These are phyloP conservation scores for Melieria omissa DNA, from an alignment of 2,888 invertebrate species.

Conservation along the genomic window DNA sequence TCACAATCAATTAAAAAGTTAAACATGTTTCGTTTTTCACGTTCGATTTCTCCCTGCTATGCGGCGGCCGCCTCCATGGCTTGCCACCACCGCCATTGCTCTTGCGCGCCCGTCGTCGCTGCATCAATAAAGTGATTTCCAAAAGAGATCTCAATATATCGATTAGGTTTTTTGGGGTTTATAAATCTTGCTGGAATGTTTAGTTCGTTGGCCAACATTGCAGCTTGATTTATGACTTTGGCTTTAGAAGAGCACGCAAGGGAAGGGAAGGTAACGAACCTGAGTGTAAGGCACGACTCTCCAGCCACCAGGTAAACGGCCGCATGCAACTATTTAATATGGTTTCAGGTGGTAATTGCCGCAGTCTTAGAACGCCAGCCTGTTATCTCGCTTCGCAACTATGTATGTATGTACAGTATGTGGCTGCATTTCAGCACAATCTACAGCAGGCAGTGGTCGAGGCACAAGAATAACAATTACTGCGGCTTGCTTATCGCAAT, in stretches of 20 bases:
- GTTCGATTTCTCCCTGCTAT: not conserved
- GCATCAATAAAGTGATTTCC: slow-evolving; percentile 20
- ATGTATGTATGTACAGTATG: not conserved
- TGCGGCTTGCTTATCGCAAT: slow-evolving; percentile 3
- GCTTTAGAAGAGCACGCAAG: not conserved
- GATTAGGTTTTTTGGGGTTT: slow-evolving; percentile 25
- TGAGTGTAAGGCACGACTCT: not conserved
- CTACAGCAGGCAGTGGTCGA: not conserved
- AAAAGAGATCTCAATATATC: slow-evolving; percentile 13
- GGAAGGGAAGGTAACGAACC: not conserved
- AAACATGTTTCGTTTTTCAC: slow-evolving; percentile 14
- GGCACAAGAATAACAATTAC: slow-evolving; percentile 18
- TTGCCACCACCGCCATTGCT: not conserved
- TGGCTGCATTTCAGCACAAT: slow-evolving; percentile 1
- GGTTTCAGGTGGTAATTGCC: slow-evolving; percentile 4
- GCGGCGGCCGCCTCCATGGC: not conserved
- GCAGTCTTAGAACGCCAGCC: not conserved
- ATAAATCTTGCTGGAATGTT: slow-evolving; percentile 24
- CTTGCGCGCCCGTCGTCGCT: not conserved
- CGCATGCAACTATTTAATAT: slow-evolving; percentile 7
- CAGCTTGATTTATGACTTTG: slow-evolving; percentile 20
- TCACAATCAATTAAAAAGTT: slow-evolving; percentile 32
- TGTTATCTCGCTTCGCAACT: too few species aligned
- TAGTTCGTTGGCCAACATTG: not conserved
- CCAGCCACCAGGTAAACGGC: not conserved